Base-by-base conservation (phyloP, 2,113 vertebrate genomes). In the Lathamus discolor region DNA sequence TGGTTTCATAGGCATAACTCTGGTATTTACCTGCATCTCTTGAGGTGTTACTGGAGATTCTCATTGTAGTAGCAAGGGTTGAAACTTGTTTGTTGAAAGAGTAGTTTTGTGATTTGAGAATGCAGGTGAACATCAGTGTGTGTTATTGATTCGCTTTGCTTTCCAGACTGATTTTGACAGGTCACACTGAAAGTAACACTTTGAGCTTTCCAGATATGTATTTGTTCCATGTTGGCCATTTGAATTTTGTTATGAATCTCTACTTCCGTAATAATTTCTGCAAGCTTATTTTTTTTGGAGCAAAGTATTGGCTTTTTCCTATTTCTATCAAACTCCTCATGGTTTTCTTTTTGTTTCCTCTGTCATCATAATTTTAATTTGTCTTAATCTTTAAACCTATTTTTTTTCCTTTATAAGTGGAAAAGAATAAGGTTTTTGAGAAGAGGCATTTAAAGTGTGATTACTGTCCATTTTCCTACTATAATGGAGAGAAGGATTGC, bases 191-290 rank as follows among this genome's bases (percentile, higher is more conserved):
- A 91, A 94, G 89, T 86, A 57, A 94, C 66, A 77, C 64, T 91
- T 80, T 1, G 2, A 59, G 37, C 64, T 70, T 73, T 95, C n/a
- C 46, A 64, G 19, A 29, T 49, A 87, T 88, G 90, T n/a, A 24
- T 67, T 68, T 67, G 15, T 74, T 86, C 66, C 7, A 2, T 94
- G 83, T 94, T 92, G 91, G 61, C 49, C 48, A 67, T 75, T 95
- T 88, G 73, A 97, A 94, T 97, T 98, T 97, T 97, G 91, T 97
- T 98, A 96, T 73, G 83, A 97, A 98, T 97, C 90, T 61, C 49
- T 95, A 69, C 69, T 92, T 73, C 84, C 96, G 91, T 95, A 96
- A 94, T 97, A 95, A 96, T 96, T 97, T 90, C 82, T 94, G 93
- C 93, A 96, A 93, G 81, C 78, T 78, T 88, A 49, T 96, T 55